Evolutionary conservation across 2,113 vertebrate genomes (phyloP), one percentile per base, ranked within the genome.

Genomic region (Ageneiosus marmoratus): DNA sequence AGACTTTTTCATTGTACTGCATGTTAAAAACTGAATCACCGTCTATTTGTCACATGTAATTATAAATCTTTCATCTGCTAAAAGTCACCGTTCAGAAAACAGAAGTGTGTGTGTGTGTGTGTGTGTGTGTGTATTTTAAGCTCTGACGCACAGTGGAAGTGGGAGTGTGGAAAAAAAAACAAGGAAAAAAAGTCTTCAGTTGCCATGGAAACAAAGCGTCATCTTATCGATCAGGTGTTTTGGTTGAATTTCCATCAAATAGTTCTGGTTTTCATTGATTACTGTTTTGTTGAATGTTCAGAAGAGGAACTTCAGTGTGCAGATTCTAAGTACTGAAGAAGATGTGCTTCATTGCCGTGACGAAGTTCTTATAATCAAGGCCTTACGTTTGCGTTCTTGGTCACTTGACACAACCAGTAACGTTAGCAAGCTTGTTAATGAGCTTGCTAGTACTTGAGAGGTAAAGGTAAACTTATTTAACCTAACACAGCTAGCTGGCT

Each of bases 181-280:
- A 56, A 22, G 7, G 10, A 10, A 24, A 32, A 70, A 46, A 60
- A 32, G 32, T 88, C 82, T 62, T 79, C 86, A 88, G 90, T 92
- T 93, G 89, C 90, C 86, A 92, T 93, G 91, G 91, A 87, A 89
- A 91, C 86, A 80, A 77, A 60, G 78, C 81, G 88, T 77, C 77
- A 67, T 58, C 86, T 88, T 86, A 53, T 81, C 5, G 74, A 58
- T 46, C 3, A 10, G 44, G 37, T 70, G 15, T 69, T 37, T 41
- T 37, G 2, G 10, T 29, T 0, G 60, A 5, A 5, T 32, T 34
- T 22, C 29, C 62, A 18, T 20, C 7, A 29, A 48, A 50, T 4
- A 13, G 12, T 24, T 69, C 13, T 65, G 37, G 37, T 3, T 29
- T 24, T 46, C 8, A 46, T 46, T 6, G 46, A 46, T 46, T 46